Conservation (phyloP, 1,140 invertebrate genomes). For the Belonocnema kinseyi region DNA sequence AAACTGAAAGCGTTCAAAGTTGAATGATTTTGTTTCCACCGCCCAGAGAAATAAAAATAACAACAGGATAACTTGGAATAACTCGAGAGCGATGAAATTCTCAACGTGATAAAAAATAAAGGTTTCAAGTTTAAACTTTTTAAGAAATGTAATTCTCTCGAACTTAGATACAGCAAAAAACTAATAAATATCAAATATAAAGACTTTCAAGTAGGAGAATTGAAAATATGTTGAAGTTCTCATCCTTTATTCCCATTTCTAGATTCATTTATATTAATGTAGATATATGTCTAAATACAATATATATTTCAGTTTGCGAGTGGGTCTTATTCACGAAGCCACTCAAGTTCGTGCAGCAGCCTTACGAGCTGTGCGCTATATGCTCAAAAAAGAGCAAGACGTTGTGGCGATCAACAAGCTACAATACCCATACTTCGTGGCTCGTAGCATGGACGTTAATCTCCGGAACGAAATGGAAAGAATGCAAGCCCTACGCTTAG, state of each 20-base stretch:
- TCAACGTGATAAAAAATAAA: too few relatives aligned
- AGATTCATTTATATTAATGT: neutral
- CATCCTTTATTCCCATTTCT: neutral
- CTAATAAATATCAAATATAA: too few relatives aligned
- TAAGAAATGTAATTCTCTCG: too few relatives aligned
- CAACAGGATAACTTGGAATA: too few relatives aligned
- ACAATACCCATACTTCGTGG: conserved; percentile 88
- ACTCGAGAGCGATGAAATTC: too few relatives aligned
- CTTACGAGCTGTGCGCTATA: conserved; percentile 89
- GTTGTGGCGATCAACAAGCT: conserved; percentile 86
- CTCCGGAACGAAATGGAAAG: conserved; percentile 91
- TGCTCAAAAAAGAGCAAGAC: conserved; percentile 86
- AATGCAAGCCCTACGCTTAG: conserved; percentile 90
- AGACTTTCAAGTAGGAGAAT: too few relatives aligned
- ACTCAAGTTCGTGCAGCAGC: conserved; percentile 92
- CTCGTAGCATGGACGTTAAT: conserved; percentile 88
- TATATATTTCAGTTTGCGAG: conserved; percentile 83
- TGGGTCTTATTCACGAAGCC: conserved; percentile 88
- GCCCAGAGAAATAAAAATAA: too few relatives aligned
- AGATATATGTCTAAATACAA: neutral
- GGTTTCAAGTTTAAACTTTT: too few relatives aligned
- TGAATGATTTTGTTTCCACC: too few relatives aligned
- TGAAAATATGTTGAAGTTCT: too few relatives aligned
- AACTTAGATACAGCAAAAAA: too few relatives aligned
- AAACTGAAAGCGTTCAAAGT: too few relatives aligned